Evolutionary conservation across 2,888 invertebrate species (phyloP).

Genomic region (Hololepta plana): DNA sequence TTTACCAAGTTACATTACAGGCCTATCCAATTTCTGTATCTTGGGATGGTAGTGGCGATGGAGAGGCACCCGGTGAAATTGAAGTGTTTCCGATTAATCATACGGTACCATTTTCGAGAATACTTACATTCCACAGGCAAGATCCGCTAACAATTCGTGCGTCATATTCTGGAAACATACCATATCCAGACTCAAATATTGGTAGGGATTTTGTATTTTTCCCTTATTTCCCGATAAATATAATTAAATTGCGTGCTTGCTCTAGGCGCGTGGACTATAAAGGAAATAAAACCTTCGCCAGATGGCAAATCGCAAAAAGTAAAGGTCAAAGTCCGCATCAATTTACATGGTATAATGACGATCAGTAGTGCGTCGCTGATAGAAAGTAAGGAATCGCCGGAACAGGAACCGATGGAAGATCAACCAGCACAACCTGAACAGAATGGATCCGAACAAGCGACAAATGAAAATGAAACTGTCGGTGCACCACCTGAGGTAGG

Average conservation of each 20-base stretch:
- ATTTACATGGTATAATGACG: constrained; percentile 81
- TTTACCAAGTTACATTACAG: constrained; percentile 4
- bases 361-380: constrained; percentile 73
- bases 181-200: constrained; percentile 60
- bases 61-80: constrained; percentile 53
- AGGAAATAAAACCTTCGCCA: constrained; percentile 67
- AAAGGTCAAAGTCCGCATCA: constrained; percentile 88
- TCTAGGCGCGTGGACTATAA: constrained; percentile 55
- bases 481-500: constrained; percentile 26
- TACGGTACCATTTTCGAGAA: constrained; percentile 80
- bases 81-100: constrained; percentile 87
- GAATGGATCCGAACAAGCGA: constrained; percentile 24
- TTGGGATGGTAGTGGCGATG: constrained; percentile 50
- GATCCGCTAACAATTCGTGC: constrained; percentile 79
- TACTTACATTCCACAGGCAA: constrained; percentile 81
- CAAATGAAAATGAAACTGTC: constrained; percentile 7
- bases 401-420: constrained; percentile 25
- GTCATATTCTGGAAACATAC: constrained; percentile 56
- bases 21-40: constrained; percentile 48
- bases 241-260: constrained; percentile 4
- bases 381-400: constrained; percentile 45
- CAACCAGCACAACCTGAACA: too few relatives aligned
- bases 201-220: constrained; percentile 34
- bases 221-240: constrained; percentile 1
- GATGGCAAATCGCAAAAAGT: constrained; percentile 90